Base-by-base conservation (phyloP, 1,140 invertebrate species). In the Ostrea edulis region DNA sequence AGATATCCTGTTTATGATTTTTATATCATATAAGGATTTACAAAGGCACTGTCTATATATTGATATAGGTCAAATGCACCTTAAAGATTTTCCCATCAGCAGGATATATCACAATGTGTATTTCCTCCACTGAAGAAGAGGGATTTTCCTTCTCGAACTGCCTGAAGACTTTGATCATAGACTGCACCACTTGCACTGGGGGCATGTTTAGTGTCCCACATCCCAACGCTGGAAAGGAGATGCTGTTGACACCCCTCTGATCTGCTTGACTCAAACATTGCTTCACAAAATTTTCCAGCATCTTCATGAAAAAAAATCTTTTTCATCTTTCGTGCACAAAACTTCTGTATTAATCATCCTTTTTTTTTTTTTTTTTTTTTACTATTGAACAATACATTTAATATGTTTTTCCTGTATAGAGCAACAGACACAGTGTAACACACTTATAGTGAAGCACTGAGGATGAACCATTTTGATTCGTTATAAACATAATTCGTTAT, bases 201-300 rank as follows among this genome's bases (percentile, higher is more conserved):
- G 89, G 85, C 58, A 87, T 88, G 9, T 85, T 68, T 20, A 90
- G 68, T 5, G 14, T 55, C 77, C 89, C 89, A 52, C 85, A 55
- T 20, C 89, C 89, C 14, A 90, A 55, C 0, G 71, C 87, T 22
- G 89, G 89, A 22, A 90, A 90, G 2, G 89, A 85, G 44, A 90
- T 86, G 8, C 22, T 82, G 29, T 2, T 44, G 9, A 86, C 52
- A 0, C 11, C 4, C 12, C 8, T 35, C 14, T 58, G n/a, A 12
- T 85, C 12, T 7, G 87, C 87, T 58, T 81, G 20, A 29, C 54
- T 14, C 20, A 90, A 55, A 77, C 89, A 90, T 7, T 87, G 44
- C 14, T 20, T 17, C 4, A 58, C 58, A 29, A 65, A 68, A 8
- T 84, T 82, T 51, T 29, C 14, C n/a, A 87, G 55, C 29, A 84